phyloP scores from a whole-genome alignment of 2,113 vertebrate genomes.

The Platichthys stellatus region DNA sequence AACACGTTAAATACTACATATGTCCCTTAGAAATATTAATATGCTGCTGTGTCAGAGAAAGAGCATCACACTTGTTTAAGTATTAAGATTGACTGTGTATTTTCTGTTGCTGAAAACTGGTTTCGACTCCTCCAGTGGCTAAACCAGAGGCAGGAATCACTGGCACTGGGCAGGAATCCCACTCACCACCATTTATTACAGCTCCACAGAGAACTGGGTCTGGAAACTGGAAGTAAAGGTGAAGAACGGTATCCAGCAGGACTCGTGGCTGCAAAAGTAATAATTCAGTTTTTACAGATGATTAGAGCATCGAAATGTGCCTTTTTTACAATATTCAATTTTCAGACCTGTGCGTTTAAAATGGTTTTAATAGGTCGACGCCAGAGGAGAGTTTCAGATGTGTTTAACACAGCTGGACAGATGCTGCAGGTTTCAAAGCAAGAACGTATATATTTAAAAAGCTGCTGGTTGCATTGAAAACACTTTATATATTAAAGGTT shows the following conservation, averaged over 20 bases:
- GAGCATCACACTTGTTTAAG: background rate
- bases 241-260: constrained; percentile 51
- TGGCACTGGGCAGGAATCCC: constrained; percentile 53
- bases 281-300: constrained; percentile 40
- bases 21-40: background rate
- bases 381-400: background rate
- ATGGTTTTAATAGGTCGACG: background rate
- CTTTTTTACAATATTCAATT: constrained; percentile 5
- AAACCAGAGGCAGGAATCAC: constrained; percentile 45
- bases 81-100: background rate
- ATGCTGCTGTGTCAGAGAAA: background rate
- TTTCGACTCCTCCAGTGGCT: background rate
- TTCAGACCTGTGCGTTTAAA: constrained; percentile 16
- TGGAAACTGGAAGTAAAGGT: constrained; percentile 52
- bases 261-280: constrained; percentile 37
- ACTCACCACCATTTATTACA: constrained; percentile 57
- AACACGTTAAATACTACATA: too few species aligned
- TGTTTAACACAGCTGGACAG: background rate
- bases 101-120: background rate
- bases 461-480: background rate
- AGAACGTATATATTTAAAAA: background rate
- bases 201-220: constrained; percentile 44
- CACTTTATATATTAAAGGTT: background rate
- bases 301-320: constrained; percentile 33
- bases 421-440: background rate